Conservation (phyloP, 2,888 invertebrate species). For the Stramonita haemastoma region DNA sequence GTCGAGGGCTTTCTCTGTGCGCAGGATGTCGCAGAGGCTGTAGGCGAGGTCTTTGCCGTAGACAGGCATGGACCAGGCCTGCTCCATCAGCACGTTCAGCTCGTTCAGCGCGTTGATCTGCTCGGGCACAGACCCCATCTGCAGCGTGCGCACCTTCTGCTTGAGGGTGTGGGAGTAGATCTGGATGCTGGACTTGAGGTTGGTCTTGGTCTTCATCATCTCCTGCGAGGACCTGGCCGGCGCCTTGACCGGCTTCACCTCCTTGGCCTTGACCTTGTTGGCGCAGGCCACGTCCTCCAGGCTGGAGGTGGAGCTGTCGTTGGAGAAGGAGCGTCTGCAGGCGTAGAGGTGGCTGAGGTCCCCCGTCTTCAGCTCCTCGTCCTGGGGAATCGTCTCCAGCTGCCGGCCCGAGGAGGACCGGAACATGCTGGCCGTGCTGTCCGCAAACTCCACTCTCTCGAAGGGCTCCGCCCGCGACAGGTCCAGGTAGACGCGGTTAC, state of each 20-base stretch:
- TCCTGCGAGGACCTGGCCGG: constrained; percentile 38
- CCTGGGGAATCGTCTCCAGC: constrained; percentile 74
- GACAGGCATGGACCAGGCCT: constrained; percentile 98
- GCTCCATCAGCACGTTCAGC: constrained; percentile 69
- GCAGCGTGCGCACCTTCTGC: constrained; percentile 61
- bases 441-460: constrained; percentile 53
- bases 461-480: constrained; percentile 70
- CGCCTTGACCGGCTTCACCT: constrained; percentile 37
- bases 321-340: constrained; percentile 51
- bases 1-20: constrained; percentile 92
- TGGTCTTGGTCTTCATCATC: constrained; percentile 55
- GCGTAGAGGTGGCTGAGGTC: constrained; percentile 54
- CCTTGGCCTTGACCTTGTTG: constrained; percentile 39
- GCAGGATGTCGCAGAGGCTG: constrained; percentile 92
- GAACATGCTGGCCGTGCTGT: constrained; percentile 51
- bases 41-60: constrained; percentile 93
- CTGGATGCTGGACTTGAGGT: constrained; percentile 66
- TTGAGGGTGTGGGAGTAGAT: constrained; percentile 61
- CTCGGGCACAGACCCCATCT: constrained; percentile 60
- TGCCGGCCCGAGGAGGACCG: constrained; percentile 60
- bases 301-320: constrained; percentile 53
- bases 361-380: constrained; percentile 68
- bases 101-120: constrained; percentile 65
- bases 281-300: constrained; percentile 46
- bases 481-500: constrained; percentile 76